These are phyloP conservation scores for Motacilla tschutschensis DNA, from an alignment of 2,113 vertebrate genomes.

Conservation along the genomic window DNA sequence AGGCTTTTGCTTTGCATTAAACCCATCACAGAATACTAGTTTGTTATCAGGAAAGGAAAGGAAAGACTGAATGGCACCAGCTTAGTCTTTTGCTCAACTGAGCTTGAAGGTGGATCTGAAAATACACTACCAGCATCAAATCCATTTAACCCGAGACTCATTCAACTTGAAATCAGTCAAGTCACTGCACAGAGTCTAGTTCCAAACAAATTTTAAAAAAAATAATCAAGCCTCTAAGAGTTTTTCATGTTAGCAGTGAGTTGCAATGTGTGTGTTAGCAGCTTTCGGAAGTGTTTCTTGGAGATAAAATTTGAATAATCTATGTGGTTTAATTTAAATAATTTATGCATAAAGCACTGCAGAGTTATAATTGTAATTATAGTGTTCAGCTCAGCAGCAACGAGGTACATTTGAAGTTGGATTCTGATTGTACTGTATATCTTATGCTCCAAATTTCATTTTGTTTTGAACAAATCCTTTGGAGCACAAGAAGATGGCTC, in stretches of 20 bases:
- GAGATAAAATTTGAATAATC: conserved; percentile 79
- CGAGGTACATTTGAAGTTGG: conserved; percentile 62
- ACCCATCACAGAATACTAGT: background rate
- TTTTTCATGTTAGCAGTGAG: conserved; percentile 32
- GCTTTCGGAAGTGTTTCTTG: conserved; percentile 70
- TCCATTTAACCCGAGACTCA: background rate
- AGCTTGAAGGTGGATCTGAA: background rate
- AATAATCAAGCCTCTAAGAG: conserved; percentile 43
- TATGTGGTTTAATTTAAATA: conserved; percentile 72
- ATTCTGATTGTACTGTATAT: conserved; percentile 42
- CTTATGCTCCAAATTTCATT: conserved; percentile 52
- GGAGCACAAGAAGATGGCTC: conserved; percentile 42
- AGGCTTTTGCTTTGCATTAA: background rate
- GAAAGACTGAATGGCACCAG: background rate
- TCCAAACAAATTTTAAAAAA: background rate
- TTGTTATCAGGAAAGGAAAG: background rate
- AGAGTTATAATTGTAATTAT: conserved; percentile 75
- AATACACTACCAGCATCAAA: background rate
- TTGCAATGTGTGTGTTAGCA: conserved; percentile 41
- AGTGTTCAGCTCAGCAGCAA: conserved; percentile 52
- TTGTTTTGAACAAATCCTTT: conserved; percentile 61
- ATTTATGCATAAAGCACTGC: conserved; percentile 71
- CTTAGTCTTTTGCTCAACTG: background rate
- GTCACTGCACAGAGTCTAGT: background rate
- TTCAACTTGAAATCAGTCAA: conserved; percentile 40